Conservation (phyloP, 2,113 vertebrate species). For the Potamarius usumacintae region DNA sequence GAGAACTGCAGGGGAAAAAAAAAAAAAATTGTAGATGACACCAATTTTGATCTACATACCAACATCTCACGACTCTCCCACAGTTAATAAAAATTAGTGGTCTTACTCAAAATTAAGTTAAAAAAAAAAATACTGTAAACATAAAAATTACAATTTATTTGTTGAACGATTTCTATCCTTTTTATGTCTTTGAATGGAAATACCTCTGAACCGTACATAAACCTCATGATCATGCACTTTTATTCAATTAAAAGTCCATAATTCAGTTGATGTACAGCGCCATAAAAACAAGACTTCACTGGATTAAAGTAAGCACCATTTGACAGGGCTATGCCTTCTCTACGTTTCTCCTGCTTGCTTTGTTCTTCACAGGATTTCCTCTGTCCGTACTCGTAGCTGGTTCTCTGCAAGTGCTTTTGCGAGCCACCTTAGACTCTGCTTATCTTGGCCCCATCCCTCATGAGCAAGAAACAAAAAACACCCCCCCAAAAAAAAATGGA, state of each 20-base stretch:
- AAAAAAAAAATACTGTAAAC: slow-evolving; percentile 54
- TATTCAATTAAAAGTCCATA: slow-evolving; percentile 57
- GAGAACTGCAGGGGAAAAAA: slow-evolving; percentile 65
- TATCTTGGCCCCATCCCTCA: slow-evolving; percentile 42
- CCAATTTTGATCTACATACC: slow-evolving; percentile 63
- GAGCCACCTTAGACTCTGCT: slow-evolving; percentile 26
- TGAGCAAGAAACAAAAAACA: slow-evolving; percentile 62
- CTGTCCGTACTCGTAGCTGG: slow-evolving; percentile 13
- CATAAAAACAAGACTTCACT: slow-evolving; percentile 57
- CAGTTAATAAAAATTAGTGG: slow-evolving; percentile 70
- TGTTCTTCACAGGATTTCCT: slow-evolving; percentile 36
- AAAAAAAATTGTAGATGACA: slow-evolving; percentile 17
- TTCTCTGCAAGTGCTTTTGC: slow-evolving; percentile 39
- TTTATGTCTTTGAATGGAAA: slow-evolving; percentile 53
- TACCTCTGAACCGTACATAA: slow-evolving; percentile 57
- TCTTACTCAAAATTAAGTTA: slow-evolving; percentile 66
- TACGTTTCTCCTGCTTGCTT: slow-evolving; percentile 21
- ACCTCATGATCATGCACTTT: slow-evolving; percentile 63
- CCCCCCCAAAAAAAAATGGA: slow-evolving; percentile 30
- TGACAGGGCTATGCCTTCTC: slow-evolving; percentile 50
- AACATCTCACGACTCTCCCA: slow-evolving; percentile 62
- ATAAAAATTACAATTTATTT: slow-evolving; percentile 53
- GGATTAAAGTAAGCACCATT: slow-evolving; percentile 66
- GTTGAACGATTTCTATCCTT: slow-evolving; percentile 46
- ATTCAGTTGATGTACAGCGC: slow-evolving; percentile 62